Evolutionary conservation across 1,140 invertebrate species (phyloP).

Genomic region (Chironomus tepperi): DNA sequence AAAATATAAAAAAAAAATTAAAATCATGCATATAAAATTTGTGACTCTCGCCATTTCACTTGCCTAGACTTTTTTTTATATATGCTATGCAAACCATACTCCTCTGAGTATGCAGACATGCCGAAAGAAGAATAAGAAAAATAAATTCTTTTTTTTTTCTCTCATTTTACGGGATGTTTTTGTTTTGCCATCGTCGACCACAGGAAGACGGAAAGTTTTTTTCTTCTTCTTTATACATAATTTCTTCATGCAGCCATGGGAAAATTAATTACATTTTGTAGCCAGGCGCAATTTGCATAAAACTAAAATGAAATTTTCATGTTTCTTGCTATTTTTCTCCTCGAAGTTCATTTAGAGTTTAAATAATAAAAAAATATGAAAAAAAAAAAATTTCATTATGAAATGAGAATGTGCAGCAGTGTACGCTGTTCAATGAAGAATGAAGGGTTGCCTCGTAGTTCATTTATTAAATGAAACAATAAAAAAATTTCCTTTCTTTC

Average conservation of each 20-base stretch:
- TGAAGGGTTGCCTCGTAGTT: no score
- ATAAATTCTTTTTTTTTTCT: not conserved
- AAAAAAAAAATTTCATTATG: no score
- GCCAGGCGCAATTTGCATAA: not conserved
- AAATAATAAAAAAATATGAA: no score
- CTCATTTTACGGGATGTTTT: not conserved
- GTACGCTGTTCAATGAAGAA: no score
- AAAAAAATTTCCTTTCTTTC: no score
- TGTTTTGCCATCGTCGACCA: not conserved
- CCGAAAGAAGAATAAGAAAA: no score
- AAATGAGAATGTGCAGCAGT: no score
- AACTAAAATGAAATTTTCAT: slow-evolving; percentile 3
- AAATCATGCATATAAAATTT: no score
- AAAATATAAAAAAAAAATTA: no score
- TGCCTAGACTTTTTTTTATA: not conserved
- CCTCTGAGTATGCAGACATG: no score
- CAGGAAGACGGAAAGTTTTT: not conserved
- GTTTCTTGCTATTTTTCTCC: not conserved
- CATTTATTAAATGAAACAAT: no score
- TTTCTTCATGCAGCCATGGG: not conserved
- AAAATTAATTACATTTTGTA: slow-evolving; percentile 4
- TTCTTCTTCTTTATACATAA: not conserved
- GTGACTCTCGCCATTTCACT: not conserved
- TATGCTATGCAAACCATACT: not conserved
- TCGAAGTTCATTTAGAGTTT: no score